Percentiles rank a stretch among this genome's conserved stretches.
Conservation (phyloP, 2,888 invertebrate species). For the Nowickia ferox region DNA sequence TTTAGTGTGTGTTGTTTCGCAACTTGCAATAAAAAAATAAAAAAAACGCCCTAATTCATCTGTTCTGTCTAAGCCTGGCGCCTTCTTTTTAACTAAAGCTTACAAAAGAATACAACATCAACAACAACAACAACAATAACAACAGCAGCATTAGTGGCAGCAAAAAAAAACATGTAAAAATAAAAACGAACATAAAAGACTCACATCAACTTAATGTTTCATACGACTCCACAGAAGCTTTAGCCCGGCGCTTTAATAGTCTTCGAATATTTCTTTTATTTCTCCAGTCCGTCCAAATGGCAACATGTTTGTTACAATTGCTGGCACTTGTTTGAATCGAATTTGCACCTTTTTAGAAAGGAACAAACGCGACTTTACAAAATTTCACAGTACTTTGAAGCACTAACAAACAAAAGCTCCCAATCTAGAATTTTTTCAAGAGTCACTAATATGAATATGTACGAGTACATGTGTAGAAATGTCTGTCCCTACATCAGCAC, state of each 20-base stretch:
- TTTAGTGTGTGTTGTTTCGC: conserved; percentile 78
- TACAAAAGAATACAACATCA: conserved; percentile 53
- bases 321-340: conserved; percentile 71
- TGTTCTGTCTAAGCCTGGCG: conserved; percentile 78
- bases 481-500: background rate
- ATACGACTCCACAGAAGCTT: conserved; percentile 68
- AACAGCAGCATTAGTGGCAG: background rate
- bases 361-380: conserved; percentile 58
- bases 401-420: conserved; percentile 37
- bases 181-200: conserved; percentile 59
- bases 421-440: conserved; percentile 33
- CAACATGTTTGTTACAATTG: conserved; percentile 66
- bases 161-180: conserved; percentile 60
- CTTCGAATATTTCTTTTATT: conserved; percentile 42
- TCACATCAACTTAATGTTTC: conserved; percentile 65
- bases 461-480: conserved; percentile 16
- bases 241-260: conserved; percentile 48
- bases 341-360: conserved; percentile 70
- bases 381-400: conserved; percentile 55
- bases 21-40: conserved; percentile 72
- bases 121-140: conserved; percentile 15
- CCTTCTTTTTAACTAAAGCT: conserved; percentile 70
- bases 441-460: conserved; percentile 62
- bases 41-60: conserved; percentile 82
- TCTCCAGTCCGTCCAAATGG: conserved; percentile 44